Percentiles rank a stretch among this genome's conserved stretches.
phyloP scores from a whole-genome alignment of 2,888 invertebrate species.

The Thelaira solivaga region DNA sequence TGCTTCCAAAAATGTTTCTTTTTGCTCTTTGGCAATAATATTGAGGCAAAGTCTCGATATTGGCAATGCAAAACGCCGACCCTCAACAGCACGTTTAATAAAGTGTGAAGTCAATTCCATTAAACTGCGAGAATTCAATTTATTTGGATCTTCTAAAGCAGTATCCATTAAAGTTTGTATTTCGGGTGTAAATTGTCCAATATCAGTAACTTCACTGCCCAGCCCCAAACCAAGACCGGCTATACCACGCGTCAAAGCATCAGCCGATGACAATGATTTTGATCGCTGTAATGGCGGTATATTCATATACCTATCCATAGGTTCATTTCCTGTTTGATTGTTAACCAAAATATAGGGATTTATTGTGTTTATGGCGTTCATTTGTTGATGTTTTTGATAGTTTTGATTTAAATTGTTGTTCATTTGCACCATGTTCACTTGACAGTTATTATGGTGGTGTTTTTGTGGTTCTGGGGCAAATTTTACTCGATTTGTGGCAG shows the following conservation, averaged over 20 bases:
- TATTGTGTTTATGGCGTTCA: conserved; percentile 61
- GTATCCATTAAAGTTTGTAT: conserved; percentile 86
- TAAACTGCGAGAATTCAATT: conserved; percentile 83
- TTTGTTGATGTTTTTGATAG: conserved; percentile 62
- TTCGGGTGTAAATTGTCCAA: conserved; percentile 85
- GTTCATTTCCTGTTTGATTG: conserved; percentile 49
- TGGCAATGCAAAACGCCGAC: conserved; percentile 85
- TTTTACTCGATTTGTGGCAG: conserved; percentile 75
- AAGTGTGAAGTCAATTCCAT: conserved; percentile 92
- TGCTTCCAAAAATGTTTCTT: conserved; percentile 92
- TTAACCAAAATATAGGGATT: conserved; percentile 64
- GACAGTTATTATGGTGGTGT: conserved; percentile 67
- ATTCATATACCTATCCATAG: conserved; percentile 70
- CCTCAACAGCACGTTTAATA: conserved; percentile 88
- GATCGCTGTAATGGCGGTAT: conserved; percentile 82
- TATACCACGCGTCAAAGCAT: conserved; percentile 83
- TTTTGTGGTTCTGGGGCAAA: conserved; percentile 76
- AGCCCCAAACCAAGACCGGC: conserved; percentile 81
- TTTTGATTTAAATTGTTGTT: conserved; percentile 66
- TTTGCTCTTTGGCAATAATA: conserved; percentile 91
- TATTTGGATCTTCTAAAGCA: conserved; percentile 90
- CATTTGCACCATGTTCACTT: conserved; percentile 64
- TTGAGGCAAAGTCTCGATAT: conserved; percentile 91
- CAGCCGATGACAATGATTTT: conserved; percentile 88
- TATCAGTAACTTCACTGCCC: conserved; percentile 85